Evolutionary conservation across 1,140 invertebrate genomes (phyloP).

Genomic region (Archivesica marissinica): DNA sequence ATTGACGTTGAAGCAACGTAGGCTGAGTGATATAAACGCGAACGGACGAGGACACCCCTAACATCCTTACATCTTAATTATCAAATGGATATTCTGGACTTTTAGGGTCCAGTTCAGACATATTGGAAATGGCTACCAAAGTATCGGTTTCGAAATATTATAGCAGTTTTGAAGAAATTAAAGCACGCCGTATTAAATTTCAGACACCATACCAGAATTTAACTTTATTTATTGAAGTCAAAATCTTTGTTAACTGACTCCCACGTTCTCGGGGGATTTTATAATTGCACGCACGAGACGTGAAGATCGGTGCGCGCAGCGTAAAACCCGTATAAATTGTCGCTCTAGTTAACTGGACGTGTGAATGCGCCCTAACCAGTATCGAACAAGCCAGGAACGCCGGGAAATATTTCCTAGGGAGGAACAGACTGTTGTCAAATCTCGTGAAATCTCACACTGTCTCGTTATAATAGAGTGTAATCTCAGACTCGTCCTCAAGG

Average conservation of each 20-base stretch:
- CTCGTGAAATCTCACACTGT: slow-evolving; percentile 15
- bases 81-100: too few relatives aligned
- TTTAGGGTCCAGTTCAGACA: too few relatives aligned
- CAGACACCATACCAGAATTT: slow-evolving; percentile 10
- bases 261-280: neutral
- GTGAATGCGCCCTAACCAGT: slow-evolving; percentile 28
- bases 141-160: too few relatives aligned
- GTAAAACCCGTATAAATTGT: slow-evolving; percentile 26
- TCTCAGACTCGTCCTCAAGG: slow-evolving; percentile 17
- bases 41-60: too few relatives aligned
- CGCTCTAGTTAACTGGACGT: slow-evolving; percentile 1
- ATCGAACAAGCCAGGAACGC: neutral
- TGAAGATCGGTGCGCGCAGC: neutral
- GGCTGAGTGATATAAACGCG: too few relatives aligned
- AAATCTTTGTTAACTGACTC: slow-evolving; percentile 28
- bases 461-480: slow-evolving; percentile 11
- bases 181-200: neutral
- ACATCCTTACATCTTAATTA: too few relatives aligned
- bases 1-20: too few relatives aligned
- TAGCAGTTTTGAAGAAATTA: neutral
- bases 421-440: neutral
- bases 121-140: too few relatives aligned
- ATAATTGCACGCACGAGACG: neutral
- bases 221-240: slow-evolving; percentile 8
- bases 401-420: neutral